These are phyloP conservation scores for Actenoides lindsayi DNA, from an alignment of 2,113 vertebrate species.

Conservation along the genomic window DNA sequence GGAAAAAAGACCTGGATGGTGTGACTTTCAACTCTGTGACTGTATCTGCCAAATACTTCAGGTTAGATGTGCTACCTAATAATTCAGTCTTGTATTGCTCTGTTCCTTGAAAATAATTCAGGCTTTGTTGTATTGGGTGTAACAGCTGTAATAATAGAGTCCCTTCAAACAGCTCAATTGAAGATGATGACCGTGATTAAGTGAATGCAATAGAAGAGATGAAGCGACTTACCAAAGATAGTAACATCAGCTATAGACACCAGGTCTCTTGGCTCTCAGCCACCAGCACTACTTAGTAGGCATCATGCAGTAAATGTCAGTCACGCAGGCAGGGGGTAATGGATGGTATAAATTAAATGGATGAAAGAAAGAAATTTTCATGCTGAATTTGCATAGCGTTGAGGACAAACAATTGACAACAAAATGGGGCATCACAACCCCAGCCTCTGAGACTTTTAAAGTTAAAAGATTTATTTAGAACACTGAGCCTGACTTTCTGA, in stretches of 20 bases:
- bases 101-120: constrained; percentile 41
- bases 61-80: not conserved
- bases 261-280: constrained; percentile 22
- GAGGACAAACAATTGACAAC: not conserved
- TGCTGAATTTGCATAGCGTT: not conserved
- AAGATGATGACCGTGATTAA: constrained; percentile 46
- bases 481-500: not conserved
- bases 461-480: not conserved
- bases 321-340: not conserved
- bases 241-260: constrained; percentile 33
- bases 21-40: not conserved
- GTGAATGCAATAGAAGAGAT: not conserved
- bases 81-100: constrained; percentile 17
- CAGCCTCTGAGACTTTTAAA: not conserved
- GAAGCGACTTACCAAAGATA: constrained; percentile 1
- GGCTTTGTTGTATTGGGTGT: not conserved
- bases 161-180: constrained; percentile 21
- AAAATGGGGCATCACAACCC: not conserved
- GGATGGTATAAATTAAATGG: constrained; percentile 12
- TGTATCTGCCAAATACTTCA: not conserved
- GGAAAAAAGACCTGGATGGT: not conserved
- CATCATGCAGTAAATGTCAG: not conserved
- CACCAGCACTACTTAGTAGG: not conserved
- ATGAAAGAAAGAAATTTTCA: not conserved
- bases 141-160: constrained; percentile 55